These are phyloP conservation scores for Planiliza haematocheilus DNA, from an alignment of 2,113 vertebrate genomes.

Conservation along the genomic window DNA sequence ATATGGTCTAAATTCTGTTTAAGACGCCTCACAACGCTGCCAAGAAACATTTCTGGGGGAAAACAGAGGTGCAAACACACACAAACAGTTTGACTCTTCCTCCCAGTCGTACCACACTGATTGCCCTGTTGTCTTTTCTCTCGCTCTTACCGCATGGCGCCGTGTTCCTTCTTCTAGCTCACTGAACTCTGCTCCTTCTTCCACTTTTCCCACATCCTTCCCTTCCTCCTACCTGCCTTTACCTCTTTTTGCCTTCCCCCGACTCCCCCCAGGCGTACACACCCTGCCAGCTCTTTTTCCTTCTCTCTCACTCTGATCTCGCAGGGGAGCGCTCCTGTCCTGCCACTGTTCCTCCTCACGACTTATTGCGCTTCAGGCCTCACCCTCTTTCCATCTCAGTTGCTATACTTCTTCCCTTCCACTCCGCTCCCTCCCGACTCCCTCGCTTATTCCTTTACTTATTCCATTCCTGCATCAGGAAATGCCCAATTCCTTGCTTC, in stretches of 20 bases:
- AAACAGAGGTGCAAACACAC: slow-evolving; percentile 28
- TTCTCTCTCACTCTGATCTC: slow-evolving; percentile 64
- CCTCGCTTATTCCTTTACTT: neutral
- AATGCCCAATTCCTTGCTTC: slow-evolving; percentile 1
- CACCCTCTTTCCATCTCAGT: slow-evolving; percentile 29
- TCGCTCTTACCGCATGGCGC: slow-evolving; percentile 4
- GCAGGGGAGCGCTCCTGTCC: slow-evolving; percentile 66
- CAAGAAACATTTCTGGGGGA: slow-evolving; percentile 31
- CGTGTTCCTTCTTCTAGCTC: slow-evolving; percentile 15
- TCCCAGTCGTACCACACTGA: neutral
- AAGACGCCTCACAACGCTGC: slow-evolving; percentile 30
- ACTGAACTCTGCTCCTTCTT: slow-evolving; percentile 38
- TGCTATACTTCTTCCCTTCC: slow-evolving; percentile 14
- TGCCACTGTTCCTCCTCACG: slow-evolving; percentile 50
- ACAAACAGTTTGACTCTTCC: slow-evolving; percentile 16
- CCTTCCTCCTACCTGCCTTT: slow-evolving; percentile 38
- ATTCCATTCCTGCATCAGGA: slow-evolving; percentile 7
- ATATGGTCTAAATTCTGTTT: slow-evolving; percentile 41
- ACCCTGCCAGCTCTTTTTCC: slow-evolving; percentile 48
- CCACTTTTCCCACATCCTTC: slow-evolving; percentile 27
- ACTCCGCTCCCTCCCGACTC: neutral
- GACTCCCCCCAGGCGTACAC: slow-evolving; percentile 65
- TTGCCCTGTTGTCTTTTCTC: slow-evolving; percentile 29
- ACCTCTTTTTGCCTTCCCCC: slow-evolving; percentile 49
- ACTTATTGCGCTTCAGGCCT: slow-evolving; percentile 56